Evolutionary conservation across 2,888 invertebrate species (phyloP).

Genomic region (Mimumesa dahlbomi): DNA sequence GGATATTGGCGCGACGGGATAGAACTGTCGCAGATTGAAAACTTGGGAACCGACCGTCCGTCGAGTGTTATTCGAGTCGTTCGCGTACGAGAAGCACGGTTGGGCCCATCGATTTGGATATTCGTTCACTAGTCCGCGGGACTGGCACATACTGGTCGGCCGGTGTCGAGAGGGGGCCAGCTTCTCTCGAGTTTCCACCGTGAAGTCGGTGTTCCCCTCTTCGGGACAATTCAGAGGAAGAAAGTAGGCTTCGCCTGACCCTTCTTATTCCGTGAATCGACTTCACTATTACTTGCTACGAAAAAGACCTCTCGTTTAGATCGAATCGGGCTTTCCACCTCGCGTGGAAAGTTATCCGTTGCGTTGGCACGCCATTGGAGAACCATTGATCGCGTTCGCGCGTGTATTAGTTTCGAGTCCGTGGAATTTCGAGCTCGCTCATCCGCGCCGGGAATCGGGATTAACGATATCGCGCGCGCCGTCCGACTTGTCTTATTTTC

Average conservation of each 20-base stretch:
- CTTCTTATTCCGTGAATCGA: conserved; percentile 70
- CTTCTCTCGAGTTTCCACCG: conserved; percentile 36
- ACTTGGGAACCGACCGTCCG: too few relatives aligned
- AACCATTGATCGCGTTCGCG: background rate
- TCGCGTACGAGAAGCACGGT: background rate
- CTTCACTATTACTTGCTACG: conserved; percentile 66
- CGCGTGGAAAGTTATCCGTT: conserved; percentile 59
- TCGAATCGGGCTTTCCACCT: conserved; percentile 59
- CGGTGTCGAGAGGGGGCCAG: conserved; percentile 31
- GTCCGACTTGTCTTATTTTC: too few relatives aligned
- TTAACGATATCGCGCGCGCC: conserved; percentile 1
- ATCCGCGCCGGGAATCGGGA: background rate
- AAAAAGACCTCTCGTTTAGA: conserved; percentile 41
- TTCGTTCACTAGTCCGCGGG: conserved; percentile 49
- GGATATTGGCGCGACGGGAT: too few relatives aligned
- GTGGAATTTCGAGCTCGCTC: background rate
- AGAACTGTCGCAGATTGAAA: too few relatives aligned
- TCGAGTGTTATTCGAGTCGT: background rate
- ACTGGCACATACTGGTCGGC: conserved; percentile 56
- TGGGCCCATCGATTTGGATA: conserved; percentile 36
- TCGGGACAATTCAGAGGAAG: conserved; percentile 66
- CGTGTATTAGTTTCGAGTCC: conserved; percentile 3
- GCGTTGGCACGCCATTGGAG: conserved; percentile 8
- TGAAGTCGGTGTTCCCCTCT: conserved; percentile 33
- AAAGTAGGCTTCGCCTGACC: conserved; percentile 75